Percentiles rank a stretch among this genome's conserved stretches.
Evolutionary conservation across 2,797 vertebrate species (phyloP).

Genomic region (Parauchenoglanis punctatus): DNA sequence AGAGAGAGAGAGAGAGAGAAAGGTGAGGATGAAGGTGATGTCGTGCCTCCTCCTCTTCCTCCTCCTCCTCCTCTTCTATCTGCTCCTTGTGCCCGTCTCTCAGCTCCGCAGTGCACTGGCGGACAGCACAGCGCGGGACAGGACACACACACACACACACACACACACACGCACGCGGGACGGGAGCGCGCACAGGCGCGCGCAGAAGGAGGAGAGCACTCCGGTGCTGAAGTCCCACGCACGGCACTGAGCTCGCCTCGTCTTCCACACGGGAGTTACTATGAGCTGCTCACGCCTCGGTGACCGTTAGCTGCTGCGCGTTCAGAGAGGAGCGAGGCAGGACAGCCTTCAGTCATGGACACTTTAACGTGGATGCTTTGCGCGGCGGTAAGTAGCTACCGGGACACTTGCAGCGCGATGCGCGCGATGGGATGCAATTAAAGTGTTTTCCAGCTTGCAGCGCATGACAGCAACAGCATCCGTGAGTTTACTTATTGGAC

Average conservation of each 20-base stretch:
- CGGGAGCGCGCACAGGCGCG: conserved; percentile 17
- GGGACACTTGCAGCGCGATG: conserved; percentile 13
- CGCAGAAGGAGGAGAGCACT: conserved; percentile 28
- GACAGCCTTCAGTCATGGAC: conserved; percentile 64
- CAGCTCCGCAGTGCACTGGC: conserved; percentile 77
- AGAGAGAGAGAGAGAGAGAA: conserved; percentile 41
- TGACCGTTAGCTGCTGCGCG: conserved; percentile 38
- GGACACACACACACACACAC: conserved; percentile 37
- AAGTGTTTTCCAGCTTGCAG: conserved; percentile 13
- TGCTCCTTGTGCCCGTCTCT: conserved; percentile 59
- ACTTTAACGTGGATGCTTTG: conserved; percentile 66
- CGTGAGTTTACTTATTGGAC: not conserved
- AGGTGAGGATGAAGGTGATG: conserved; percentile 44
- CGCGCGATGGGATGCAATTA: not conserved
- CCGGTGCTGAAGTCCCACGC: conserved; percentile 56
- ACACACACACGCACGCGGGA: not conserved
- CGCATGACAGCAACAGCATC: not conserved
- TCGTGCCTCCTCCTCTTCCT: conserved; percentile 20
- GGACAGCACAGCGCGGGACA: conserved; percentile 58
- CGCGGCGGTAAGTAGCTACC: conserved; percentile 70
- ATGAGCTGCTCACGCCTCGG: conserved; percentile 67
- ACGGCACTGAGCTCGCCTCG: conserved; percentile 25
- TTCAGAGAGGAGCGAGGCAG: conserved; percentile 37
- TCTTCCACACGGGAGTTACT: conserved; percentile 61
- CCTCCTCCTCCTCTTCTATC: conserved; percentile 44